Conservation (phyloP, 2,888 invertebrate species). For the Papilio demoleus region DNA sequence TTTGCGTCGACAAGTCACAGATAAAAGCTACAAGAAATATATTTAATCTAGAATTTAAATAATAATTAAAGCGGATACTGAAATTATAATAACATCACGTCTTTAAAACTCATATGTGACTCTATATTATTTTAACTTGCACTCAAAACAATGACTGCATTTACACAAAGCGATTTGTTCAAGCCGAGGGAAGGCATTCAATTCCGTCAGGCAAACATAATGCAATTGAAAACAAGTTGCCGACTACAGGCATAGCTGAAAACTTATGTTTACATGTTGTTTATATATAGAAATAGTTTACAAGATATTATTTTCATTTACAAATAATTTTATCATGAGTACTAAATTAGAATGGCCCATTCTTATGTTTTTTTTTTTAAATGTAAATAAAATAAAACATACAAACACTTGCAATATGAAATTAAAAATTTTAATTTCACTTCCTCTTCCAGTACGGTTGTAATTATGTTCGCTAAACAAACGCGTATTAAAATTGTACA, state of each 20-base stretch:
- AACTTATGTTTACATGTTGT: not conserved
- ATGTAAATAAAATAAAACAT: too few relatives aligned
- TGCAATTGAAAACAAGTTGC: conserved; percentile 55
- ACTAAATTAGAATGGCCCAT: too few relatives aligned
- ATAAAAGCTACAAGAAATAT: too few relatives aligned
- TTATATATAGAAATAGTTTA: not conserved
- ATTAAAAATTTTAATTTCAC: not conserved
- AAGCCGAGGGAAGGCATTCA: conserved; percentile 9
- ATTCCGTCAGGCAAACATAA: conserved; percentile 60
- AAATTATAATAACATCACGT: too few relatives aligned
- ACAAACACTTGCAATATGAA: too few relatives aligned
- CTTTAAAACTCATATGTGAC: too few relatives aligned
- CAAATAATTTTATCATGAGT: too few relatives aligned
- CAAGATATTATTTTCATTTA: too few relatives aligned
- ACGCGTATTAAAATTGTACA: conserved; percentile 2
- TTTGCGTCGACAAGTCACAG: too few relatives aligned
- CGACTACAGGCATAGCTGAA: conserved; percentile 4
- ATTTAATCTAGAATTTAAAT: too few relatives aligned
- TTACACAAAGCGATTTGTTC: conserved; percentile 31
- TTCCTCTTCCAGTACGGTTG: not conserved
- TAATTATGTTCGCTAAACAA: conserved; percentile 6
- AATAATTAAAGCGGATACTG: too few relatives aligned
- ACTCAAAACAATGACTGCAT: conserved; percentile 25
- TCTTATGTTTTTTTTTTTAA: too few relatives aligned
- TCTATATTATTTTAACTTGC: not conserved